A percentile compares a stretch with the other conserved stretches of the same genome.
phyloP scores from a whole-genome alignment of 2,113 vertebrate genomes.

The Calidris pugnax region DNA sequence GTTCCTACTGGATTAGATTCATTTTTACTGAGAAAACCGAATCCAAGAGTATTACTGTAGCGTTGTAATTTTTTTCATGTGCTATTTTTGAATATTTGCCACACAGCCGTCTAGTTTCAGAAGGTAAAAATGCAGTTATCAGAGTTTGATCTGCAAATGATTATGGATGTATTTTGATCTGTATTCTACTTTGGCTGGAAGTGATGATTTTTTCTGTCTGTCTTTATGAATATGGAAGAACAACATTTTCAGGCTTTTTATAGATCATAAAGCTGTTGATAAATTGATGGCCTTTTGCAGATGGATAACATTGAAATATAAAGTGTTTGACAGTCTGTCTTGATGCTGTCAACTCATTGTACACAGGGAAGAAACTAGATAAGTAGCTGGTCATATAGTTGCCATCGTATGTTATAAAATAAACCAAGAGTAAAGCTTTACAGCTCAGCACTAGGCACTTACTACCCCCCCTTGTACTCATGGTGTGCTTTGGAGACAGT shows the following conservation, averaged over 20 bases:
- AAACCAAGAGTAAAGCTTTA: not conserved
- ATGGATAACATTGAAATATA: not conserved
- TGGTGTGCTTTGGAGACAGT: not conserved
- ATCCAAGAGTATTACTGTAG: not conserved
- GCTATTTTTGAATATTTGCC: not conserved
- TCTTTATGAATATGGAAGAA: constrained; percentile 18
- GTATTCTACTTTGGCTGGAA: not conserved
- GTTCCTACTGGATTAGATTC: not conserved
- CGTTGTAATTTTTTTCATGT: not conserved
- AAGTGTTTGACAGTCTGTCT: not conserved
- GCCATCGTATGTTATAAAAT: not conserved
- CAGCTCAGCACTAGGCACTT: not conserved
- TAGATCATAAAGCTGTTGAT: constrained; percentile 13
- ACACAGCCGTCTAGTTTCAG: not conserved
- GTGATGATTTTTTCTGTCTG: not conserved
- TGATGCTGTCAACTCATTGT: not conserved
- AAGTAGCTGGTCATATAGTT: not conserved
- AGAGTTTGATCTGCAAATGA: not conserved
- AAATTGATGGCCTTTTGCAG: constrained; percentile 22
- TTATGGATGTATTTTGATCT: constrained; percentile 9
- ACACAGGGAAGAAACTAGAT: not conserved
- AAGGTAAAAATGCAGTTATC: not conserved
- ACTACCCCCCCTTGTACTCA: not conserved
- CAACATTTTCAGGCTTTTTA: constrained; percentile 14
- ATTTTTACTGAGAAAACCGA: not conserved